Conservation (phyloP, 2,113 vertebrate species). For the Campylorhamphus procurvoides region DNA sequence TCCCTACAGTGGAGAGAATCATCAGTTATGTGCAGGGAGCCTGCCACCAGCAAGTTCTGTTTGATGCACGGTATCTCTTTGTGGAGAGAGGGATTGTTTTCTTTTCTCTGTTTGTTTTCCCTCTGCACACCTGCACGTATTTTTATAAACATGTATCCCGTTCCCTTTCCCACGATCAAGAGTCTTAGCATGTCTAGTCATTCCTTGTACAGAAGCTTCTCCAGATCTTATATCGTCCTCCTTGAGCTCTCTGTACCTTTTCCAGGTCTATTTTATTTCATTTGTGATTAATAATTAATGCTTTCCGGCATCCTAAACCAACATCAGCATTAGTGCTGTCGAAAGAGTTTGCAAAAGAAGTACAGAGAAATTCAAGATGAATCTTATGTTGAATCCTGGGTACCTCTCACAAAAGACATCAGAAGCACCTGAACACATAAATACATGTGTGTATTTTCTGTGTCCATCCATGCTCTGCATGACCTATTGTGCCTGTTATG, state of each 20-base stretch:
- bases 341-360: background rate
- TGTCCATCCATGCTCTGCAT: background rate
- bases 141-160: background rate
- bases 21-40: background rate
- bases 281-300: background rate
- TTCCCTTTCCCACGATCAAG: background rate
- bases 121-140: background rate
- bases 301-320: background rate
- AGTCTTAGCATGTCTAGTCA: background rate
- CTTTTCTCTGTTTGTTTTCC: background rate
- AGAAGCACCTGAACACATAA: background rate
- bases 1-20: background rate
- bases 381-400: background rate
- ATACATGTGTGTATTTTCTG: background rate
- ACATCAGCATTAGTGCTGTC: background rate
- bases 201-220: background rate
- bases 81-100: background rate
- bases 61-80: background rate
- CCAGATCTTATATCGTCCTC: background rate
- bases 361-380: background rate
- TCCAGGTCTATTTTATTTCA: background rate
- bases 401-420: background rate
- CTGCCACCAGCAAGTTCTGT: background rate
- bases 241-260: background rate
- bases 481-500: accelerated